Base-by-base conservation (phyloP, 2,797 vertebrate genomes). In the Artibeus jamaicensis region DNA sequence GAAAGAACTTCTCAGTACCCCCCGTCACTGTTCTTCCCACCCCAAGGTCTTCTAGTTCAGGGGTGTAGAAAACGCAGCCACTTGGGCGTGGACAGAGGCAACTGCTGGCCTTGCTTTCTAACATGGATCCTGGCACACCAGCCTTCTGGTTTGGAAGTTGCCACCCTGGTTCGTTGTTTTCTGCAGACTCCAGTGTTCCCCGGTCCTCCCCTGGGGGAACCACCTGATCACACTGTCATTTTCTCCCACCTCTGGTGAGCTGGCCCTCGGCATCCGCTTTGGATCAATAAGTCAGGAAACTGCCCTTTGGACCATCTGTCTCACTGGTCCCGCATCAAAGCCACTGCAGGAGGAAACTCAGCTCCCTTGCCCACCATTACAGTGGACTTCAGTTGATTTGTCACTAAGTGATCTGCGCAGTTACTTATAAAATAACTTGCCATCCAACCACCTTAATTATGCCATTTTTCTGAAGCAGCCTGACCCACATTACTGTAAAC, bases 401-500 rank as follows among this genome's bases (percentile, higher is more conserved):
- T 86, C 57, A 29, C 24, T 26, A 59, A 26, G 24, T 91, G 19
- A 84, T 39, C 57, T 29, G 9, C 82, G 39, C 3, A 12, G 29
- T 73, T 89, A 91, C 26, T 79, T 93, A 78, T 37, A 34, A 88
- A 91, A 59, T 34, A 39, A 81, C 6, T 53, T 83, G 26, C n/a
- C 83, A 77, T 68, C 67, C 87, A 67, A 68, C 24, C 39, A 86
- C 59, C 15, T 83, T 89, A 55, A 84, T 53, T 55, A 57, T 15
- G 29, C 42, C 11, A 18, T 76, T 73, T 97, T 97, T 78, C 78
- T 91, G 76, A 93, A 74, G n/a, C 19, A 44, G n/a, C 21, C 70
- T 86, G 37, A 76, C 57, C 32, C 46, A 21, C 6, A 22, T 50
- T 44, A 50, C 6, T 22, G 19, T 16, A 24, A 82, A 44, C 32